phyloP scores from a whole-genome alignment of 2,888 invertebrate species.

The Sturmia bella region DNA sequence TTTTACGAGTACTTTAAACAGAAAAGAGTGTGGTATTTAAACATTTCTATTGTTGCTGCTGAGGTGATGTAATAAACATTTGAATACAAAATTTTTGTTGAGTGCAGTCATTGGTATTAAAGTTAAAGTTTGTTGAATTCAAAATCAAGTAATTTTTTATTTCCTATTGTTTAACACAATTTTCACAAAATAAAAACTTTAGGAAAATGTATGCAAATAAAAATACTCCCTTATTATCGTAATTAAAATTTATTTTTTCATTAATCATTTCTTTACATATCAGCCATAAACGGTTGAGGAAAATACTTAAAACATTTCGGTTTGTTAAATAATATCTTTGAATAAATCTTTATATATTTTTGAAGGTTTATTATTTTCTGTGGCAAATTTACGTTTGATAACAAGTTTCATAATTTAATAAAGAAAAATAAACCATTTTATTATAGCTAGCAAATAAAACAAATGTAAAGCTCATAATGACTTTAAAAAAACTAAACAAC shows the following conservation, averaged over 20 bases:
- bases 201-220: not conserved
- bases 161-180: not conserved
- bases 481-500: too few species aligned
- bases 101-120: constrained; percentile 22
- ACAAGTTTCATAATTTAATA: too few species aligned
- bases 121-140: constrained; percentile 13
- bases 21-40: not conserved
- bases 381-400: too few species aligned
- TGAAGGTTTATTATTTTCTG: too few species aligned
- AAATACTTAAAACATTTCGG: not conserved
- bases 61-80: constrained; percentile 56
- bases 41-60: constrained; percentile 52
- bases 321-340: not conserved
- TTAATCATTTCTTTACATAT: constrained; percentile 32
- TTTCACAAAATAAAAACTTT: constrained; percentile 13
- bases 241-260: constrained; percentile 16
- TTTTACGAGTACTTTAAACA: constrained; percentile 11
- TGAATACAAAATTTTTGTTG: constrained; percentile 21
- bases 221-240: constrained; percentile 4
- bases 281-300: constrained; percentile 34
- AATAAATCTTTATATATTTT: not conserved
- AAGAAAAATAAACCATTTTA: too few species aligned
- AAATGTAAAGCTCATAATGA: too few species aligned
- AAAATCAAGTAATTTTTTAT: constrained; percentile 22
- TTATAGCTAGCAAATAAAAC: too few species aligned